A percentile compares a stretch with the other conserved stretches of the same genome.
Evolutionary conservation across 2,113 vertebrate genomes (phyloP).

Genomic region (Pelodiscus sinensis): DNA sequence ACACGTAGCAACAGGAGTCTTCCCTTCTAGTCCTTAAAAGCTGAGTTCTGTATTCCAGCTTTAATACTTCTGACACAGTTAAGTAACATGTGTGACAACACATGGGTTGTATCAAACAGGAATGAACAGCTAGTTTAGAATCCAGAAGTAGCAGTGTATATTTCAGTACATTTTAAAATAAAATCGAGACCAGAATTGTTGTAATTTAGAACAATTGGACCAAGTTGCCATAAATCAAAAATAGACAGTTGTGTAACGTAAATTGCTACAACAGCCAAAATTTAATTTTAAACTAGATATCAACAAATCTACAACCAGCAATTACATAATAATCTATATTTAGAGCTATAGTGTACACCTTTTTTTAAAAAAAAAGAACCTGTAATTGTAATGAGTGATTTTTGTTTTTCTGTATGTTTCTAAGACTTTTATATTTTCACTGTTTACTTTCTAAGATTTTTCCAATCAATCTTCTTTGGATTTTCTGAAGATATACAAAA

Average conservation of each 20-base stretch:
- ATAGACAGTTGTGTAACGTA: neutral
- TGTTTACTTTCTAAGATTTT: neutral
- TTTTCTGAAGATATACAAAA: constrained; percentile 5
- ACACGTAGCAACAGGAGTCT: constrained; percentile 24
- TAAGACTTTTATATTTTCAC: constrained; percentile 39
- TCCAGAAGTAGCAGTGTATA: neutral
- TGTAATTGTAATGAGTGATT: neutral
- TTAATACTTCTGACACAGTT: constrained; percentile 34
- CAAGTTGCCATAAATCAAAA: constrained; percentile 1
- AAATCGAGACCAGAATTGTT: neutral
- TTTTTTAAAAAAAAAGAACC: neutral
- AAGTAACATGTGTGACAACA: constrained; percentile 36
- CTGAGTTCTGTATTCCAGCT: constrained; percentile 28
- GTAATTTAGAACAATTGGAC: neutral
- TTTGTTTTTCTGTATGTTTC: constrained; percentile 10
- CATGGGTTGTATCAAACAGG: constrained; percentile 26
- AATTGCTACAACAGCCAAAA: neutral
- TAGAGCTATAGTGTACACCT: neutral
- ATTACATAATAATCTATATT: rapidly evolving
- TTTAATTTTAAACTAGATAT: neutral
- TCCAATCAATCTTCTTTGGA: constrained; percentile 19
- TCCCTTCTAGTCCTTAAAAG: constrained; percentile 33
- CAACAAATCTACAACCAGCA: neutral
- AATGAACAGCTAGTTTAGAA: constrained; percentile 8
- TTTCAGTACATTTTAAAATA: constrained; percentile 7